A percentile compares a stretch with the other conserved stretches of the same genome.
These are phyloP conservation scores for Anoplopoma fimbria DNA, from an alignment of 2,113 vertebrate genomes.

Conservation along the genomic window DNA sequence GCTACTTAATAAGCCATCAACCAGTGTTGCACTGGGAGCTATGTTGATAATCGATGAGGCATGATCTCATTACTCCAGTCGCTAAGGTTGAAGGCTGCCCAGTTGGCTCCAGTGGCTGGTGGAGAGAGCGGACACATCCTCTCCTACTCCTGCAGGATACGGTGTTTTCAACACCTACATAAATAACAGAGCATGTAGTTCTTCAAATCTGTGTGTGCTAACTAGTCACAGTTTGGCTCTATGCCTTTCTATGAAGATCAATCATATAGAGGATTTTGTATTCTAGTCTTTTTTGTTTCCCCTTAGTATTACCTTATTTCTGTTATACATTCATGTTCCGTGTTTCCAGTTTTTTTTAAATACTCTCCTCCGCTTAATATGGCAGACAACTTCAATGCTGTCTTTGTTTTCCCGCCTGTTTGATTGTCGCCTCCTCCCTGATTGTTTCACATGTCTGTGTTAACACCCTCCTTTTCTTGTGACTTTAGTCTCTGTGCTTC, in stretches of 20 bases:
- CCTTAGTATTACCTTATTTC: not conserved
- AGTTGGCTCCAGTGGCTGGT: conserved; percentile 30
- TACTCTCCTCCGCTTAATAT: not conserved
- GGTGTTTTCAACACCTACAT: conserved; percentile 34
- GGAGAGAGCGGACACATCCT: not conserved
- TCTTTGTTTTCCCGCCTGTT: not conserved
- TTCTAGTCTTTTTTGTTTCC: not conserved
- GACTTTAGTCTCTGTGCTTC: not conserved
- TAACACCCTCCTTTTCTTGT: not conserved
- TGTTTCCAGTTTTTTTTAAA: not conserved
- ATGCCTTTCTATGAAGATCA: too few species aligned
- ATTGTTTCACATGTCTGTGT: not conserved
- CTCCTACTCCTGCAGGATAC: conserved; percentile 22
- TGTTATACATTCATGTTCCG: not conserved
- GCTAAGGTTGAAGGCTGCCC: not conserved
- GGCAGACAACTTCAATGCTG: not conserved
- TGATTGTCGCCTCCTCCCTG: not conserved
- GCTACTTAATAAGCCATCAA: conserved; percentile 13
- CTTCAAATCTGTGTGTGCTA: not conserved
- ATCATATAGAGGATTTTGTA: too few species aligned
- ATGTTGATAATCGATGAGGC: conserved; percentile 21
- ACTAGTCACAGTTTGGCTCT: too few species aligned
- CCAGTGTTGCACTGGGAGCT: not conserved
- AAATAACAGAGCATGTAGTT: not conserved
- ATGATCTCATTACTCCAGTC: conserved; percentile 31